Percentiles rank a stretch among this genome's conserved stretches.
These are phyloP conservation scores for Adelges cooleyi DNA, from an alignment of 1,140 invertebrate genomes.

Conservation along the genomic window DNA sequence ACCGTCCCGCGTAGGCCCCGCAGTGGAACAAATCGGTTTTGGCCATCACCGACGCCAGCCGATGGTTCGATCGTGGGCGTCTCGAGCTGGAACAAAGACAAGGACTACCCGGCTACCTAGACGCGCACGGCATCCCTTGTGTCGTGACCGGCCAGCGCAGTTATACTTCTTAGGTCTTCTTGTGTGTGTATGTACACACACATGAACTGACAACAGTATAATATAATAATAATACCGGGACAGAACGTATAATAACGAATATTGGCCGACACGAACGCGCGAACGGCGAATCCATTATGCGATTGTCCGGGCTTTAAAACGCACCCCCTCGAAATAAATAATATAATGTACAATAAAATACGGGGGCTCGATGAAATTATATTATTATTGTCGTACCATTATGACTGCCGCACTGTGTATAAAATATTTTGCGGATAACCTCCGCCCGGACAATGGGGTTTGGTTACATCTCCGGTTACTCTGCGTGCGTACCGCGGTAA, in stretches of 20 bases:
- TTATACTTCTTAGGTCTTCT: too few relatives aligned
- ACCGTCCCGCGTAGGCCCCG: neutral
- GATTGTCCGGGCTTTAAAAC: neutral
- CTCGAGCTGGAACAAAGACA: slow-evolving; percentile 4
- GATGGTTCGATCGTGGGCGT: neutral
- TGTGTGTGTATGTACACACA: too few relatives aligned
- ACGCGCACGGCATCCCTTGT: neutral
- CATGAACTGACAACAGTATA: neutral
- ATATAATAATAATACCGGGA: neutral
- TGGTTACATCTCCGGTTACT: slow-evolving; percentile 24
- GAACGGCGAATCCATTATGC: slow-evolving; percentile 11
- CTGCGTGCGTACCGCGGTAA: neutral
- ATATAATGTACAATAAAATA: too few relatives aligned
- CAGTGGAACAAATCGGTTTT: too few relatives aligned
- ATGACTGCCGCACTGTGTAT: neutral
- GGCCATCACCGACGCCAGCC: neutral
- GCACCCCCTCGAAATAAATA: neutral
- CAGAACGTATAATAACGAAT: neutral
- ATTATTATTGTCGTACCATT: slow-evolving; percentile 2
- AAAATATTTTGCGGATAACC: slow-evolving; percentile 27
- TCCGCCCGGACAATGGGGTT: slow-evolving; percentile 4
- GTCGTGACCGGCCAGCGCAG: neutral
- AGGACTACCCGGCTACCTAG: neutral
- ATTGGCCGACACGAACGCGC: neutral
- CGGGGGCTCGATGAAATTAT: neutral